phyloP scores from a whole-genome alignment of 2,113 vertebrate genomes.

The Coptodon bakossiorum region DNA sequence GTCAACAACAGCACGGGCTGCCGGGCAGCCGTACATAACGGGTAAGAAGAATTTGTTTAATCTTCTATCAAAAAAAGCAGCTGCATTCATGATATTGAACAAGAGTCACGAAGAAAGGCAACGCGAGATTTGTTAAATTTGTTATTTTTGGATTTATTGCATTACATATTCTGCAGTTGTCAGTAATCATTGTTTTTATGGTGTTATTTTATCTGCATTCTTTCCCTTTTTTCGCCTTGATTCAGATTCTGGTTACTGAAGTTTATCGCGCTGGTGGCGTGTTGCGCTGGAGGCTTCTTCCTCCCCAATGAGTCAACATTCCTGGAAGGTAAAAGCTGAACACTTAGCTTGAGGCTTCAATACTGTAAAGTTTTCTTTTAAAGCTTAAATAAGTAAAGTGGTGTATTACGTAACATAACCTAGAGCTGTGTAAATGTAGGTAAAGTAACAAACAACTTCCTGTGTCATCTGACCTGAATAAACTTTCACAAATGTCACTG shows the following conservation, averaged over 20 bases:
- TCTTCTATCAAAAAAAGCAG: not conserved
- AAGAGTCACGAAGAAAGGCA: not conserved
- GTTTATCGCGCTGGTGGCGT: conserved; percentile 80
- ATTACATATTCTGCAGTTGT: not conserved
- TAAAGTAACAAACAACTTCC: not conserved
- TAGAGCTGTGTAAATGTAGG: not conserved
- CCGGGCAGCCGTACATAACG: conserved; percentile 89
- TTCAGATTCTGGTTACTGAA: conserved; percentile 94
- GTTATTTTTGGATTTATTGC: not conserved
- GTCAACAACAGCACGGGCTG: conserved; percentile 85
- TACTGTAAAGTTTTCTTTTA: not conserved
- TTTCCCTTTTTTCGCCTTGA: not conserved
- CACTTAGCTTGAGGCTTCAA: not conserved
- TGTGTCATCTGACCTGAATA: not conserved
- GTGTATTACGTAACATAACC: not conserved
- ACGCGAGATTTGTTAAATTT: not conserved
- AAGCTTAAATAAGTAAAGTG: not conserved
- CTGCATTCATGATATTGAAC: not conserved
- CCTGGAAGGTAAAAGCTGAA: conserved; percentile 78
- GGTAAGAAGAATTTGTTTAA: conserved; percentile 68
- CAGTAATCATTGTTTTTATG: not conserved
- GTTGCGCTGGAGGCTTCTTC: conserved; percentile 95
- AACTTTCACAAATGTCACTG: not conserved
- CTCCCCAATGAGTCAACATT: conserved; percentile 87
- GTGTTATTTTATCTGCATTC: not conserved